phyloP scores from a whole-genome alignment of 2,113 vertebrate species.

The Bombycilla garrulus region DNA sequence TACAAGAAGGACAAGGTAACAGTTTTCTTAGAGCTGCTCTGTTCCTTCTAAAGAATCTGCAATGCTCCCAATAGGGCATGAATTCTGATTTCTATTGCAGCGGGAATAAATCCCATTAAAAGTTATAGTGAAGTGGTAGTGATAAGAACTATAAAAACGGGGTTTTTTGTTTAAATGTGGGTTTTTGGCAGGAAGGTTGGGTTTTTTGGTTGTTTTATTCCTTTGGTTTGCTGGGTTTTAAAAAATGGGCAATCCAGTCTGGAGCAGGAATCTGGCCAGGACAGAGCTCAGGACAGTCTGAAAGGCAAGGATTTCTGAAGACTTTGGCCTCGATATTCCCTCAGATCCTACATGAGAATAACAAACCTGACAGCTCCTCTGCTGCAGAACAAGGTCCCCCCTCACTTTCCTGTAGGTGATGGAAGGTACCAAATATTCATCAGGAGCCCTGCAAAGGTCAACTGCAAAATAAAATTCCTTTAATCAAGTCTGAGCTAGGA shows the following conservation, averaged over 20 bases:
- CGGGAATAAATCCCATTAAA: not conserved
- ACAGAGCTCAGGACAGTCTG: not conserved
- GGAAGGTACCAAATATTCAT: not conserved
- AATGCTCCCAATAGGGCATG: not conserved
- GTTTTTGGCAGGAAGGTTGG: not conserved
- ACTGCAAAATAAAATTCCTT: not conserved
- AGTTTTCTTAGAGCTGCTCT: not conserved
- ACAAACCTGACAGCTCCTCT: not conserved
- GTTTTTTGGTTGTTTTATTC: not conserved
- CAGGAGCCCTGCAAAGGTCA: not conserved
- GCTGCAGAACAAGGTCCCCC: not conserved
- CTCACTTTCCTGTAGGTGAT: not conserved
- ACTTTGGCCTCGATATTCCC: not conserved
- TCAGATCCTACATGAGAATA: not conserved
- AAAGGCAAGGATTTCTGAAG: not conserved
- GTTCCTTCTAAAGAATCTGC: not conserved
- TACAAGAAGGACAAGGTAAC: not conserved
- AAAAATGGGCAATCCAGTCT: not conserved
- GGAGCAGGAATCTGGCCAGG: not conserved
- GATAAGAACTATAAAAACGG: not conserved
- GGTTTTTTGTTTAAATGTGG: not conserved
- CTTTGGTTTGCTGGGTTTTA: not conserved
- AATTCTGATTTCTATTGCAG: not conserved
- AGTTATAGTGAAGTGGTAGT: not conserved
- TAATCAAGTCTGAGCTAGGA: not conserved